These are phyloP conservation scores for Adela reaumurella DNA, from an alignment of 2,888 invertebrate genomes.

Conservation along the genomic window DNA sequence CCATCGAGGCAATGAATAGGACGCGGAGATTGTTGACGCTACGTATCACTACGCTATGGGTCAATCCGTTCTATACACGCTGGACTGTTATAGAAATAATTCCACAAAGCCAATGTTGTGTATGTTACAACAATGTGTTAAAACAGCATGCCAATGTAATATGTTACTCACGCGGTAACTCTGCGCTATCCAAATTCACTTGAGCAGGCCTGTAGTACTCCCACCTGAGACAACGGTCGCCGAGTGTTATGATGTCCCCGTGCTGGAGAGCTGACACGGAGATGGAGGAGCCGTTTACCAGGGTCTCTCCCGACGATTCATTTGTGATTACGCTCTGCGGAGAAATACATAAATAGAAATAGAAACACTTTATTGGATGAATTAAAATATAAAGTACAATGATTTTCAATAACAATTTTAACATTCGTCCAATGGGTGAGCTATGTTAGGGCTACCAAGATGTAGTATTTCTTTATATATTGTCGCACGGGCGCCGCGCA, in stretches of 20 bases:
- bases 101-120: too few relatives aligned
- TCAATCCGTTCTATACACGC: too few relatives aligned
- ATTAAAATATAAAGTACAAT: too few relatives aligned
- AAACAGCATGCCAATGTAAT: not conserved
- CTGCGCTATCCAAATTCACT: constrained; percentile 7
- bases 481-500: too few relatives aligned
- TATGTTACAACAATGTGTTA: too few relatives aligned
- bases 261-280: constrained; percentile 39
- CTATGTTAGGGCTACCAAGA: too few relatives aligned
- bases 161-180: constrained; percentile 14
- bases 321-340: constrained; percentile 42
- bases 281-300: constrained; percentile 35
- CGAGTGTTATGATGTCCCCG: constrained; percentile 35
- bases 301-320: constrained; percentile 31
- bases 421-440: too few relatives aligned
- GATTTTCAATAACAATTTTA: too few relatives aligned
- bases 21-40: too few relatives aligned
- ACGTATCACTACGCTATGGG: too few relatives aligned
- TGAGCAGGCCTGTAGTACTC: constrained; percentile 24
- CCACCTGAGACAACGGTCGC: constrained; percentile 38
- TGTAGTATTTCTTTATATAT: too few relatives aligned
- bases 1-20: too few relatives aligned
- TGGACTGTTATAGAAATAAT: not conserved
- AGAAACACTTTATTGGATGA: not conserved
- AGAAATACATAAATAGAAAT: not conserved